Conservation (phyloP, 2,888 invertebrate species). For the Mechanitis messenoides region DNA sequence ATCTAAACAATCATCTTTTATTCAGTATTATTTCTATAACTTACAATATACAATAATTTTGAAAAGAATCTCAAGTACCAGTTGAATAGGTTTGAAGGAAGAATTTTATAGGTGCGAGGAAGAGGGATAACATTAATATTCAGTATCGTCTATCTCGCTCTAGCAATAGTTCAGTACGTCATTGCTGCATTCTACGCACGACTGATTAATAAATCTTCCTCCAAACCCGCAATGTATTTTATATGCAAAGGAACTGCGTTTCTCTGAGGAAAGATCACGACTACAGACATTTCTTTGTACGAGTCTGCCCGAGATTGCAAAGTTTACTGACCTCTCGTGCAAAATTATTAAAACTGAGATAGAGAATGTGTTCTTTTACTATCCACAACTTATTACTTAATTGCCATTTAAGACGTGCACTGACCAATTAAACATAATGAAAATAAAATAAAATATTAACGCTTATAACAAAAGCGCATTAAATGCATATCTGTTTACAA, state of each 20-base stretch:
- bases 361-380: background rate
- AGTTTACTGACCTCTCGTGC: constrained; percentile 33
- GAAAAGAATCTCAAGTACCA: too few species aligned
- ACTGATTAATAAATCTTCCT: constrained; percentile 56
- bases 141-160: constrained; percentile 40
- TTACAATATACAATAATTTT: too few species aligned
- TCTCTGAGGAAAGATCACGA: constrained; percentile 38
- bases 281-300: constrained; percentile 45
- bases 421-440: background rate
- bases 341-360: constrained; percentile 15
- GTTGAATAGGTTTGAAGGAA: constrained; percentile 35
- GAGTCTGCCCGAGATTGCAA: constrained; percentile 37
- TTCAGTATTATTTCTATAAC: too few species aligned
- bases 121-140: constrained; percentile 49
- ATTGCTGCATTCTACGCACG: constrained; percentile 61
- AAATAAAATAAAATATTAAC: background rate
- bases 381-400: background rate
- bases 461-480: constrained; percentile 7
- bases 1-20: background rate
- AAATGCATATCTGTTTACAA: constrained; percentile 19
- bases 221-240: constrained; percentile 51
- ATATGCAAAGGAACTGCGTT: constrained; percentile 46
- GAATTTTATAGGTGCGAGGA: constrained; percentile 47
- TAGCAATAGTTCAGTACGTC: constrained; percentile 51
- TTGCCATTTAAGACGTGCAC: background rate